A percentile compares a stretch with the other conserved stretches of the same genome.
Evolutionary conservation across 23 tunicate genomes (phyloP).

Genomic region (Halocynthia aurantium): DNA sequence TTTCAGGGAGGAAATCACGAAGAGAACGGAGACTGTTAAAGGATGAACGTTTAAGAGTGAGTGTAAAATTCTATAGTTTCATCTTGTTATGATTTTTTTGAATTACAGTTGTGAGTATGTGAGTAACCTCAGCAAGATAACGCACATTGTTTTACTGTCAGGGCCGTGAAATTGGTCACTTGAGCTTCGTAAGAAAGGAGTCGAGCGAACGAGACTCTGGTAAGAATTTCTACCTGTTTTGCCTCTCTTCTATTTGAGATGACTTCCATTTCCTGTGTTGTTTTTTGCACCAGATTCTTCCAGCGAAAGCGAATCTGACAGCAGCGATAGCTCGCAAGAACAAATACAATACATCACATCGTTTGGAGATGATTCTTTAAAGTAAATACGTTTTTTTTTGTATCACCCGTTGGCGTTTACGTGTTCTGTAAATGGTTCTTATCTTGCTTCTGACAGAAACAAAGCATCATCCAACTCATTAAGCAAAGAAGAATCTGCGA

Average conservation of each 20-base stretch:
- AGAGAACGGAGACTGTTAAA: conserved; percentile 63
- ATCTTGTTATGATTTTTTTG: background rate
- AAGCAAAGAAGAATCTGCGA: background rate
- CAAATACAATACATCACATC: conserved; percentile 18
- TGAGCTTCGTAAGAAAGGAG: conserved; percentile 47
- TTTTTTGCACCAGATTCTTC: conserved; percentile 4
- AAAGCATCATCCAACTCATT: background rate
- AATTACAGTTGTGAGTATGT: background rate
- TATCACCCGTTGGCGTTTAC: background rate
- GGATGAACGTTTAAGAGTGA: conserved; percentile 67
- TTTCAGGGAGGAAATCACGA: conserved; percentile 87
- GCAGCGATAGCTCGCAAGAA: background rate
- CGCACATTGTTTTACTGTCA: conserved; percentile 11
- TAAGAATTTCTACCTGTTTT: background rate
- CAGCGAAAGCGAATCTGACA: conserved; percentile 5
- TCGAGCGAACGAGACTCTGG: conserved; percentile 50
- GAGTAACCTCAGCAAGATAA: background rate
- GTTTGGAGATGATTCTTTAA: conserved; percentile 10
- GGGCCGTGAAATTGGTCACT: conserved; percentile 67
- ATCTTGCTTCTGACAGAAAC: background rate
- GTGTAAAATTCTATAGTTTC: background rate
- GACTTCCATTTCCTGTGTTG: background rate
- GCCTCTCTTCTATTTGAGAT: background rate
- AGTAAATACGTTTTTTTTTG: background rate
- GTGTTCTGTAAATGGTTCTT: background rate